Evolutionary conservation across 2,113 vertebrate genomes (phyloP).

Genomic region (Lota lota): DNA sequence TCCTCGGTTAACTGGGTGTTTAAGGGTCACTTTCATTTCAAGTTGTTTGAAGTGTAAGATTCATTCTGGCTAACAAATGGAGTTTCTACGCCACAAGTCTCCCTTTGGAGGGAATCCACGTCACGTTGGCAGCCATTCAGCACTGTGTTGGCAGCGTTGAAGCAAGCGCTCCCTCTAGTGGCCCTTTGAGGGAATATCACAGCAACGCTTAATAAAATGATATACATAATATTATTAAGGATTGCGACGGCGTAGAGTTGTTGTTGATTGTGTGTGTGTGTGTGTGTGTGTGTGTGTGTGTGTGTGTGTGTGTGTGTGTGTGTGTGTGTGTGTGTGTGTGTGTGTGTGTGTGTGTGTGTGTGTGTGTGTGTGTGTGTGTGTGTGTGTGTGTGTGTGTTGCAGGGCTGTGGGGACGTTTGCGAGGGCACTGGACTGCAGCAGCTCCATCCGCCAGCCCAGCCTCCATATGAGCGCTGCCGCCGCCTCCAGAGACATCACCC

Average conservation of each 20-base stretch:
- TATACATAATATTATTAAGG: no score
- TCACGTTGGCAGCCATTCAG: neutral
- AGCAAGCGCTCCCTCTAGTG: conserved; percentile 36
- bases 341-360: conserved; percentile 15
- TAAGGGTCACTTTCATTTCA: neutral
- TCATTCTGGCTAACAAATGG: no score
- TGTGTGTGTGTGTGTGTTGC: conserved; percentile 23
- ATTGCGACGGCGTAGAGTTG: neutral
- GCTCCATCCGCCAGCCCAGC: conserved; percentile 93
- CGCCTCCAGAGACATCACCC: conserved; percentile 90
- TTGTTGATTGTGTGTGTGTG: neutral
- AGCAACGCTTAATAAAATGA: neutral
- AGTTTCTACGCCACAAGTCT: conserved; percentile 2
- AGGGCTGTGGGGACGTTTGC: conserved; percentile 93
- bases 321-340: neutral
- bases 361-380: conserved; percentile 2
- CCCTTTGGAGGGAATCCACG: conserved; percentile 18
- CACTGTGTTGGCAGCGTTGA: neutral
- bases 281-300: neutral
- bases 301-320: conserved; percentile 20
- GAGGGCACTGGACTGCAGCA: conserved; percentile 91
- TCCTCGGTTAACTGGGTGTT: neutral
- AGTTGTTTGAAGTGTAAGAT: no score
- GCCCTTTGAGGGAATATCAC: neutral
- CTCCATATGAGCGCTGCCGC: conserved; percentile 94